phyloP scores from a whole-genome alignment of 2,797 vertebrate genomes.

The Hemitrygon akajei region DNA sequence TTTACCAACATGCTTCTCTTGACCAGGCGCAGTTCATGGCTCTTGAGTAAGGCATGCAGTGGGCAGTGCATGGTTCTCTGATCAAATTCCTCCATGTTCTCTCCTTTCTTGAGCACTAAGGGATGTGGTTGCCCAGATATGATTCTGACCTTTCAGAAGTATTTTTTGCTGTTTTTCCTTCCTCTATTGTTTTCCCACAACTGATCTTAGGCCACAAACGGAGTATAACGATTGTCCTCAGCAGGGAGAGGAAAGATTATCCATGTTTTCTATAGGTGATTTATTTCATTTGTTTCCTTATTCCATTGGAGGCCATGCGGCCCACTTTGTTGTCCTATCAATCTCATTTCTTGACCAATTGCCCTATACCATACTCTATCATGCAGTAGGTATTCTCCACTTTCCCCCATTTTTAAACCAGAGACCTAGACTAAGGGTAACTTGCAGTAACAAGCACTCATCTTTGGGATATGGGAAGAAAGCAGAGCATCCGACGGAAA shows the following conservation, averaged over 20 bases:
- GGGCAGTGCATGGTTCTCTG: background rate
- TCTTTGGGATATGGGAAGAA: too few relatives aligned
- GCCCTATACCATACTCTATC: too few relatives aligned
- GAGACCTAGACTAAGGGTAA: too few relatives aligned
- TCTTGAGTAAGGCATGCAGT: background rate
- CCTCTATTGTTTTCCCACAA: background rate
- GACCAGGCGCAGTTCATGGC: background rate
- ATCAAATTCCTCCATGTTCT: background rate
- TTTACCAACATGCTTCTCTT: background rate
- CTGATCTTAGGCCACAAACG: background rate
- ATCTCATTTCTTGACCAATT: too few relatives aligned
- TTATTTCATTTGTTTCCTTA: too few relatives aligned
- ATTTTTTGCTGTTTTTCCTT: background rate
- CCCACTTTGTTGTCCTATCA: too few relatives aligned
- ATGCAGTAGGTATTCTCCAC: too few relatives aligned
- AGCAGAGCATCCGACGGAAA: too few relatives aligned
- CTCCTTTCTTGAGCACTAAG: background rate
- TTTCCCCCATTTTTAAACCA: too few relatives aligned
- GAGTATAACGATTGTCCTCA: background rate
- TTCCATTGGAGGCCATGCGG: too few relatives aligned
- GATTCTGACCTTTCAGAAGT: background rate
- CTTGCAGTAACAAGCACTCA: too few relatives aligned
- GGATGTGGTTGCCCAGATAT: too few relatives aligned
- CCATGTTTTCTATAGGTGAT: background rate
- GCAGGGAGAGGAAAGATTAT: background rate